Percentiles rank a stretch among this genome's conserved stretches.
These are phyloP conservation scores for Phlogophora meticulosa DNA, from an alignment of 2,888 invertebrate species.

Conservation along the genomic window DNA sequence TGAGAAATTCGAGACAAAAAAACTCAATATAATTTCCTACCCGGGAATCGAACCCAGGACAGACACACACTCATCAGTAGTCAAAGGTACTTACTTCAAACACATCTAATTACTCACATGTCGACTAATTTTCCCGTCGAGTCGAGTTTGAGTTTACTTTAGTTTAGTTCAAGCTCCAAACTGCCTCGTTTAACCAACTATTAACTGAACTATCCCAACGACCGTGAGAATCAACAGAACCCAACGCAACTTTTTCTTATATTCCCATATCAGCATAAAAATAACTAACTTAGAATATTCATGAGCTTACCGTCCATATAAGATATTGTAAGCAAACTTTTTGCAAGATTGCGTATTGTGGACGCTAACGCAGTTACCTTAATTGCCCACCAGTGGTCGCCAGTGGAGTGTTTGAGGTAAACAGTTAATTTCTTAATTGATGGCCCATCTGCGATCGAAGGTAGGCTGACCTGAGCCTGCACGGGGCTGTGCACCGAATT, in stretches of 20 bases:
- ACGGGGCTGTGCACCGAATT: slow-evolving; percentile 51
- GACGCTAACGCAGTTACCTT: slow-evolving; percentile 17
- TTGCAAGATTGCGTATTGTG: slow-evolving; percentile 27
- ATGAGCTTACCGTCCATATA: slow-evolving; percentile 36
- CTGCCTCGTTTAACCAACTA: not conserved
- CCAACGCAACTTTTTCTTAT: slow-evolving; percentile 9
- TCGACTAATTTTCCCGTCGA: not conserved
- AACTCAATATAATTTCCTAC: too few species aligned
- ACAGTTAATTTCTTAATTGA: slow-evolving; percentile 56
- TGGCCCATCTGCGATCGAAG: slow-evolving; percentile 36
- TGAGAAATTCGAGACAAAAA: too few species aligned
- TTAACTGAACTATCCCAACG: not conserved
- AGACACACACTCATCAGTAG: too few species aligned
- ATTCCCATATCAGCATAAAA: slow-evolving; percentile 45
- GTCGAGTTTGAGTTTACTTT: too few species aligned
- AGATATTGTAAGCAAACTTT: slow-evolving; percentile 21
- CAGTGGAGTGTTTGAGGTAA: slow-evolving; percentile 34
- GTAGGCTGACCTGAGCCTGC: slow-evolving; percentile 4
- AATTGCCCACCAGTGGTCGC: not conserved
- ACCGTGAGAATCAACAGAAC: slow-evolving; percentile 34
- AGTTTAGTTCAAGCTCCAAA: not conserved
- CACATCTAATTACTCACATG: not conserved
- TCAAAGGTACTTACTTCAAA: too few species aligned
- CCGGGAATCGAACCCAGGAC: too few species aligned
- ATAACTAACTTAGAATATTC: slow-evolving; percentile 50